Percentiles rank a stretch among this genome's conserved stretches.
phyloP scores from a whole-genome alignment of 2,797 vertebrate species.

The Bovichtus variegatus region DNA sequence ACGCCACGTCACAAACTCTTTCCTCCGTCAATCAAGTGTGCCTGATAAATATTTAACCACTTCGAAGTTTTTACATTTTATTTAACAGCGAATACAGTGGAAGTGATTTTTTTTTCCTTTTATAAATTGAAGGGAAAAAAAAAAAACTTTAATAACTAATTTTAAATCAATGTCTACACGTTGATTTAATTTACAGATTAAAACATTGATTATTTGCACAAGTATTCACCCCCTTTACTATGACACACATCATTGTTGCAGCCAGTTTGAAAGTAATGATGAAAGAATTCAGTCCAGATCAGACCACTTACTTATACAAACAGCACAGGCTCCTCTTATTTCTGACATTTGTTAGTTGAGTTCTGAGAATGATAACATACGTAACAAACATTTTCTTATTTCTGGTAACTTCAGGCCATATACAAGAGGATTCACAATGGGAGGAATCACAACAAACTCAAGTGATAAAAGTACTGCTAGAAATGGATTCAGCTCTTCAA shows the following conservation, averaged over 20 bases:
- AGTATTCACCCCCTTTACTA: neutral
- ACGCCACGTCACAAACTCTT: neutral
- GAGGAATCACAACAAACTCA: slow-evolving; percentile 75
- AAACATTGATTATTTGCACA: neutral
- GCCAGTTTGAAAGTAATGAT: neutral
- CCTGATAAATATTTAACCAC: neutral
- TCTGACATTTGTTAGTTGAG: neutral
- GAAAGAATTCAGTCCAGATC: neutral
- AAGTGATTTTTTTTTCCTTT: neutral
- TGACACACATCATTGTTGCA: neutral
- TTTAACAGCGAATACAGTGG: neutral
- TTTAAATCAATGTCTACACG: neutral
- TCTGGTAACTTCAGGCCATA: slow-evolving; percentile 77
- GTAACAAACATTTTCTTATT: slow-evolving; percentile 59
- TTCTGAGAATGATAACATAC: slow-evolving; percentile 25
- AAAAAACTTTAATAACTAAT: too few relatives aligned
- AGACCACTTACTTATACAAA: neutral
- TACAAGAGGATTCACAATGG: slow-evolving; percentile 74
- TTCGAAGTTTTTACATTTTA: neutral
- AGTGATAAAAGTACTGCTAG: slow-evolving; percentile 69
- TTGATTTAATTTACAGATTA: neutral
- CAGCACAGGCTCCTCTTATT: neutral
- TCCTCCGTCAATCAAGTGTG: neutral
- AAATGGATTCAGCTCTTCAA: slow-evolving; percentile 57
- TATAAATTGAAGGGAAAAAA: neutral